These are phyloP conservation scores for Sebastes matsubarae DNA, from an alignment of 2,797 vertebrate genomes.

Conservation along the genomic window DNA sequence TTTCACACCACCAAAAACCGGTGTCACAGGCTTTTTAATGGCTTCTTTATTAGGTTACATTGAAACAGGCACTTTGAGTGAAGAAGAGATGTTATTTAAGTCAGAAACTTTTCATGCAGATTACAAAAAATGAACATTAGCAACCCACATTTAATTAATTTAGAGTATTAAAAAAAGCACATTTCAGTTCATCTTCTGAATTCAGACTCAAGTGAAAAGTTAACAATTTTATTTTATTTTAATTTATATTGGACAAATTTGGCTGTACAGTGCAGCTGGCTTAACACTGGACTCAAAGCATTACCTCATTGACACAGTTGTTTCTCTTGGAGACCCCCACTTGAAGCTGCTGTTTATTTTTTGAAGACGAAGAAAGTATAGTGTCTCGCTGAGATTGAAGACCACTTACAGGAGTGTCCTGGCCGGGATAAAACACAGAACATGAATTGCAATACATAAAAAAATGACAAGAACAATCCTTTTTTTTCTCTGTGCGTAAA, in stretches of 20 bases:
- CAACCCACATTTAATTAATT: background rate
- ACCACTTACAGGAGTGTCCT: background rate
- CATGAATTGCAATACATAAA: background rate
- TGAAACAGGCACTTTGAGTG: background rate
- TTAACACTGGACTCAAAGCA: background rate
- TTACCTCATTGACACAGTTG: background rate
- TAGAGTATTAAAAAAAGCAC: background rate
- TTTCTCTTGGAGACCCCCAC: background rate
- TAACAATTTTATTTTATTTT: background rate
- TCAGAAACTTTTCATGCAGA: background rate
- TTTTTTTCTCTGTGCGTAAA: background rate
- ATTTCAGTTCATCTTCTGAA: background rate
- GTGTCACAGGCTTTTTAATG: background rate
- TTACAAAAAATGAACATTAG: background rate
- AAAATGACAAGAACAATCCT: background rate
- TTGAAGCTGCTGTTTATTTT: background rate
- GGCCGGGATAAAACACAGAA: background rate
- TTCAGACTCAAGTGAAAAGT: background rate
- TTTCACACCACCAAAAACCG: background rate
- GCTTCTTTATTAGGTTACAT: background rate
- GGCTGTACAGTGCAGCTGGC: background rate
- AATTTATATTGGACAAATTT: background rate
- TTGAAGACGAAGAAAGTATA: background rate
- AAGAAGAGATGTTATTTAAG: background rate
- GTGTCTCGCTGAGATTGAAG: background rate